Base-by-base conservation (phyloP, 2,113 vertebrate genomes). In the Lutjanus erythropterus region DNA sequence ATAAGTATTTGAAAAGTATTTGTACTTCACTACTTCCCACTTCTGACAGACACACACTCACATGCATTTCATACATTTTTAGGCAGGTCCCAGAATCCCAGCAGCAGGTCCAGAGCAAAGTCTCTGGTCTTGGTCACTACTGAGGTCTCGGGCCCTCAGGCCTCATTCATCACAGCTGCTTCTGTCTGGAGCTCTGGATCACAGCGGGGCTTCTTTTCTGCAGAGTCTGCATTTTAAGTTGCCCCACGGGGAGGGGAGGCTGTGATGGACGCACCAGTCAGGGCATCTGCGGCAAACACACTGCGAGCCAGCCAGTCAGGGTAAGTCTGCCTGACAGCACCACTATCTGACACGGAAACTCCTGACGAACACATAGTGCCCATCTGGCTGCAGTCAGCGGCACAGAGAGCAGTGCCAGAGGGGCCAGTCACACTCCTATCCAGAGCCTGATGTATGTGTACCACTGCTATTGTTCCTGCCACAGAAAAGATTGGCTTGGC, bases 131-230 rank as follows among this genome's bases (percentile, higher is more conserved):
- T 67, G 79, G 90, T 91, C 88, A 91, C 83, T 78, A 73, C 75
- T 65, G 83, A 81, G 84, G 84, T 81, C 79, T 46, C 25, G 33
- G 55, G 85, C 83, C 83, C 78, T 27, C 42, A 60, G 88, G 85
- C 86, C 86, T 90, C 91, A 92, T 94, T 88, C 88, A 92, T 94
- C 90, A 92, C 88, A 80, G 78, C 85, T 78, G 85, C 64, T 84
- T 83, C 83, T 84, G 75, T 89, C 82, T 75, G 46, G 37, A 65
- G 58, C 78, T 62, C 62, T 61, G 81, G 61, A 89, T 93, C 86
- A 87, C 55, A 75, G 84, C 61, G 25, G 56, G 41, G 58, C 29
- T 64, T 59, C 58, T 69, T 90, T 91, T 84, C 85, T 91, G 92
- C 92, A 79, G 56, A 92, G 70, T 66, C 76, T 78, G 89, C 89